Conservation (phyloP, 1,140 invertebrate genomes). For the Anastrepha ludens region DNA sequence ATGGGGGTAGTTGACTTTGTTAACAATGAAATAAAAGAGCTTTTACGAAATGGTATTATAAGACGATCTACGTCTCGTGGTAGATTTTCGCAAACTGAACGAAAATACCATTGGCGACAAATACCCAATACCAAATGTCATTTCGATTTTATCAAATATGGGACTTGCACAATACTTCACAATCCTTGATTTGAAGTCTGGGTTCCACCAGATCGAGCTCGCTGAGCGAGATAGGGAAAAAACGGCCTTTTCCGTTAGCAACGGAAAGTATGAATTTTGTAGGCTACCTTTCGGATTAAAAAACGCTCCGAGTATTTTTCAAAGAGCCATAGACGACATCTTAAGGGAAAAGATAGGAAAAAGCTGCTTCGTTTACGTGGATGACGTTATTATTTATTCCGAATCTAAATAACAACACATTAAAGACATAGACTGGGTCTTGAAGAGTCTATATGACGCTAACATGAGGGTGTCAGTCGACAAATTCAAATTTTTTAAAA, state of each 20-base stretch:
- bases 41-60: not conserved
- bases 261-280: too few species aligned
- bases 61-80: not conserved
- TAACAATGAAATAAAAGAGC: conserved; percentile 47
- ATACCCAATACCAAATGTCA: conserved; percentile 75
- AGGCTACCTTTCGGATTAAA: too few species aligned
- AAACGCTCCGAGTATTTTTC: too few species aligned
- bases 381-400: not conserved
- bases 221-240: conserved; percentile 70
- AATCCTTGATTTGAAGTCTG: conserved; percentile 71
- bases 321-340: too few species aligned
- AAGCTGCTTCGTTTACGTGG: not conserved
- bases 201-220: conserved; percentile 62
- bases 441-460: not conserved
- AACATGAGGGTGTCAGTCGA: too few species aligned
- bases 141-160: conserved; percentile 68
- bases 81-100: too few species aligned
- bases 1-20: conserved; percentile 53
- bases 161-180: conserved; percentile 69
- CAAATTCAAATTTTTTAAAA: conserved; percentile 66
- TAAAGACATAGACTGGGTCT: not conserved
- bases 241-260: conserved; percentile 68
- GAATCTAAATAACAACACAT: not conserved
- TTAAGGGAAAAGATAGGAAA: conserved; percentile 59
- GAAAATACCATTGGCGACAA: conserved; percentile 70